Evolutionary conservation across 2,888 invertebrate species (phyloP).

Genomic region (Myathropa florea): DNA sequence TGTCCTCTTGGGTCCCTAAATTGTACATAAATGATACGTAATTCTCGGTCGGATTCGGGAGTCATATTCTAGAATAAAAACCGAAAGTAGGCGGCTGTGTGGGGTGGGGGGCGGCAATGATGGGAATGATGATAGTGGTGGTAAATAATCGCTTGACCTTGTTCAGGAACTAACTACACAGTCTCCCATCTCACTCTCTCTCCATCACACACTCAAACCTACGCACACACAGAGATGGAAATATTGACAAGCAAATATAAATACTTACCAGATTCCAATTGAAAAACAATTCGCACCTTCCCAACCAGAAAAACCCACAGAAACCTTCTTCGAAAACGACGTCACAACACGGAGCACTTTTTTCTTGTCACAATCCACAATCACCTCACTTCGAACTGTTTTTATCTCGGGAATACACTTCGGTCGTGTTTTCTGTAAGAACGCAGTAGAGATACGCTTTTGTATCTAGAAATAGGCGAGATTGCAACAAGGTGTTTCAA

Average conservation of each 20-base stretch:
- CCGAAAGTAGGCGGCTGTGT: slow-evolving; percentile 42
- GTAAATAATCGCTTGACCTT: slow-evolving; percentile 62
- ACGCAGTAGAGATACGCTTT: background rate
- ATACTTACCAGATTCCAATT: slow-evolving; percentile 51
- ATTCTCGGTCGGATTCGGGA: background rate
- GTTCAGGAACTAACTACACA: slow-evolving; percentile 24
- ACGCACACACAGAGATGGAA: background rate
- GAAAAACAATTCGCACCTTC: slow-evolving; percentile 40
- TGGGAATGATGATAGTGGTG: background rate
- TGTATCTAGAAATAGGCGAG: slow-evolving; percentile 8
- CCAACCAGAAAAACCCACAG: background rate
- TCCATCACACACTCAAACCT: background rate
- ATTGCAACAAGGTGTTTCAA: slow-evolving; percentile 64
- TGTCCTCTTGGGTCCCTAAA: background rate
- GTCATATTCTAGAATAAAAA: slow-evolving; percentile 37
- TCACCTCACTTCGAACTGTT: background rate
- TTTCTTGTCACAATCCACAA: background rate
- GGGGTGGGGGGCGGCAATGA: background rate
- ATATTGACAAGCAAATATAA: background rate
- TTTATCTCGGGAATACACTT: background rate
- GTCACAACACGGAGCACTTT: background rate
- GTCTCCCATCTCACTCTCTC: background rate
- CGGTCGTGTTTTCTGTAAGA: background rate
- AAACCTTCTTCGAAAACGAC: slow-evolving; percentile 10
- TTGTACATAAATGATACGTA: slow-evolving; percentile 5